phyloP scores from a whole-genome alignment of 2,113 vertebrate genomes.

The Tragelaphus buxtoni region DNA sequence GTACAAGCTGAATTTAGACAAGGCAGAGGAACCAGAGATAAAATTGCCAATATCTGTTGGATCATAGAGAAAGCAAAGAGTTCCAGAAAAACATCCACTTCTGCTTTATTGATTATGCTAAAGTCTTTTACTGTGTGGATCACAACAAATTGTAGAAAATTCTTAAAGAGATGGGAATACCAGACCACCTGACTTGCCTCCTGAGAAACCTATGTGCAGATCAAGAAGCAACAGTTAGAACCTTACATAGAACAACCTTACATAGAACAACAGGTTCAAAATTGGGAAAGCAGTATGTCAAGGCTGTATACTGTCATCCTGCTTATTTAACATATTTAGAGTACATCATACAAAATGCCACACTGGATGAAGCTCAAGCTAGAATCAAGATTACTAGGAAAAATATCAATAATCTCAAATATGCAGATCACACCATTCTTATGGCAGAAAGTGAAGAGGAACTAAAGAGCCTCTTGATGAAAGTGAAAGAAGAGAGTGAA shows the following conservation, averaged over 20 bases:
- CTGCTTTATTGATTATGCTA: neutral
- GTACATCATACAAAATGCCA: neutral
- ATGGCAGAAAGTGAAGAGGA: neutral
- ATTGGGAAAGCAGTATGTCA: neutral
- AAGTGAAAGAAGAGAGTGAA: neutral
- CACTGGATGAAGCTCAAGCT: neutral
- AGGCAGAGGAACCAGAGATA: neutral
- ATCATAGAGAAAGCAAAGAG: neutral
- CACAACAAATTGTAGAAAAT: neutral
- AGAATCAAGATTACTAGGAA: neutral
- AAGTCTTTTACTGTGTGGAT: neutral
- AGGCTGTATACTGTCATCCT: neutral
- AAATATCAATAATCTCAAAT: neutral
- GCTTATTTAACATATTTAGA: neutral
- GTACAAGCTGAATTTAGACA: neutral
- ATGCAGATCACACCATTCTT: neutral
- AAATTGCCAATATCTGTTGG: neutral
- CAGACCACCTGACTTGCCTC: neutral
- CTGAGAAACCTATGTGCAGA: neutral
- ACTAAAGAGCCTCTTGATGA: neutral
- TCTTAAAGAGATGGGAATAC: neutral
- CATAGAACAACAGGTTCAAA: neutral
- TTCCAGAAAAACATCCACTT: neutral
- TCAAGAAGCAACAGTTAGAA: neutral
- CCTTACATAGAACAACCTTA: neutral